Conservation (phyloP, 2,113 vertebrate species). For the Hyperopisus bebe region DNA sequence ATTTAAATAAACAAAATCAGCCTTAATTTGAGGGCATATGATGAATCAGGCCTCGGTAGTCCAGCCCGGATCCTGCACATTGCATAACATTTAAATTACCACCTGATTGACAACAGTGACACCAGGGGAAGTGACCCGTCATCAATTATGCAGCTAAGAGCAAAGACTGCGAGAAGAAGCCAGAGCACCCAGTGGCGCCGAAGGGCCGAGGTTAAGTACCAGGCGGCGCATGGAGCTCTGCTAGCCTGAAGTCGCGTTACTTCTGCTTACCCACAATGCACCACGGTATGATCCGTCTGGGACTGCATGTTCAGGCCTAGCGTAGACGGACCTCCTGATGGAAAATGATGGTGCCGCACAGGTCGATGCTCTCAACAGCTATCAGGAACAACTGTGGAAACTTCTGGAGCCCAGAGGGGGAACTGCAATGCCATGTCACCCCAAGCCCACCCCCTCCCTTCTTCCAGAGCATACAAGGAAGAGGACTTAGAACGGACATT, state of each 20-base stretch:
- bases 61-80: neutral
- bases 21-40: neutral
- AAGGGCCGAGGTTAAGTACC: neutral
- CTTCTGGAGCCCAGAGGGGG: neutral
- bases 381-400: neutral
- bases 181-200: neutral
- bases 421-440: conserved; percentile 12
- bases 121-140: neutral
- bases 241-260: neutral
- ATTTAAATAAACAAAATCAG: neutral
- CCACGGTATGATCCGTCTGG: neutral
- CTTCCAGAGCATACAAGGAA: neutral
- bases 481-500: neutral
- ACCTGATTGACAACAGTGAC: neutral
- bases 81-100: neutral
- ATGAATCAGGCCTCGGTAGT: neutral
- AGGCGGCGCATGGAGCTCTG: neutral
- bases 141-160: neutral
- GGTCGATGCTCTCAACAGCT: conserved; percentile 12
- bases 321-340: neutral
- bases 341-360: neutral
- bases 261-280: neutral
- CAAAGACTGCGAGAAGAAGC: neutral
- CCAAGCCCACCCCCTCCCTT: neutral
- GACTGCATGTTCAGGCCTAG: neutral